These are phyloP conservation scores for Pararge aegeria DNA, from an alignment of 1,140 invertebrate genomes.

Conservation along the genomic window DNA sequence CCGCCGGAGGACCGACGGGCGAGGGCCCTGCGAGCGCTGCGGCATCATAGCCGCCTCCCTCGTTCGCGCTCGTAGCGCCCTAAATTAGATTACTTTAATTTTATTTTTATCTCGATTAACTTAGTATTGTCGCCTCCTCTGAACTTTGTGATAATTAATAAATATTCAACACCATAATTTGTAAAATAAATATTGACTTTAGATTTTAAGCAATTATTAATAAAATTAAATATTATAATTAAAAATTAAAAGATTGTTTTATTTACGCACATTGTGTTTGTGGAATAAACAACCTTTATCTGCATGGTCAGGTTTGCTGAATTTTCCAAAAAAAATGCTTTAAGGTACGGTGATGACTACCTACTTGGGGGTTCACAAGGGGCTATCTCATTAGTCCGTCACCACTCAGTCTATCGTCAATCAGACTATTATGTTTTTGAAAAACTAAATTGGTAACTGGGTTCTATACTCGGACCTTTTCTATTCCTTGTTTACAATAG, in stretches of 20 bases:
- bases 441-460: no score
- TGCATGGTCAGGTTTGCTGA: no score
- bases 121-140: constrained; percentile 64
- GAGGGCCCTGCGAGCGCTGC: constrained; percentile 65
- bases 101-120: constrained; percentile 41
- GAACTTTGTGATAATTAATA: constrained; percentile 77
- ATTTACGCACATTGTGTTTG: neutral
- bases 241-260: constrained; percentile 40
- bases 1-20: constrained; percentile 74
- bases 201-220: constrained; percentile 61
- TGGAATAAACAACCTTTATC: no score
- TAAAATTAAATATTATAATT: constrained; percentile 52
- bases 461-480: no score
- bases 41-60: constrained; percentile 42
- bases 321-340: no score
- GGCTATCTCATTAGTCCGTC: no score
- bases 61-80: constrained; percentile 36
- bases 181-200: constrained; percentile 72
- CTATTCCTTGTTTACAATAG: no score
- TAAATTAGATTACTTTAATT: constrained; percentile 37
- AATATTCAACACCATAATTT: constrained; percentile 72
- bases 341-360: no score
- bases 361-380: no score
- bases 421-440: no score
- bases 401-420: no score